These are phyloP conservation scores for Microtus ochrogaster DNA, from an alignment of 2,113 vertebrate genomes.

Conservation along the genomic window DNA sequence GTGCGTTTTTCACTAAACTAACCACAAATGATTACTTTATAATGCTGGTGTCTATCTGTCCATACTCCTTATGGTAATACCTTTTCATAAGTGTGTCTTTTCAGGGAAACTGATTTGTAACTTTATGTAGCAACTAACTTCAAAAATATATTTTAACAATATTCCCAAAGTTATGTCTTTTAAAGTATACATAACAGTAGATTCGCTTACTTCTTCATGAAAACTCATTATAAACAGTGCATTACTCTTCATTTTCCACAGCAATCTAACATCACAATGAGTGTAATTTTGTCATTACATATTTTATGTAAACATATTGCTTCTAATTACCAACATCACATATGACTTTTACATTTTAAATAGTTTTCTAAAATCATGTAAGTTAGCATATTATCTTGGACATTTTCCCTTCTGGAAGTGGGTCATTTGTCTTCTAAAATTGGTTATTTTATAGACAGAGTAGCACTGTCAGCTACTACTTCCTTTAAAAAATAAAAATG, in stretches of 20 bases:
- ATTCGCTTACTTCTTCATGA: not conserved
- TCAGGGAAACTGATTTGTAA: not conserved
- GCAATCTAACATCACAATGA: not conserved
- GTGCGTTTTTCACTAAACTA: not conserved
- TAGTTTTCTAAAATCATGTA: conserved; percentile 28
- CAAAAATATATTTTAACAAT: not conserved
- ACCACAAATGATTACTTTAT: not conserved
- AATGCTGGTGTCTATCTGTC: not conserved
- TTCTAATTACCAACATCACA: not conserved
- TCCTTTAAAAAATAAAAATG: conserved; percentile 9
- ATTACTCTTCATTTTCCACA: conserved; percentile 18
- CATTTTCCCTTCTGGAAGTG: not conserved
- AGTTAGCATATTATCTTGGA: conserved; percentile 38
- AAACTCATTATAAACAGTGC: not conserved
- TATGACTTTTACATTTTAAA: conserved; percentile 10
- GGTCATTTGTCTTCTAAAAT: conserved; percentile 40
- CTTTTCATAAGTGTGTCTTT: not conserved
- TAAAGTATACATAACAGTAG: not conserved
- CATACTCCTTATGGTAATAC: not conserved
- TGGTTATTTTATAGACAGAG: conserved; percentile 12
- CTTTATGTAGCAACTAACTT: conserved; percentile 13
- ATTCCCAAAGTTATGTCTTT: not conserved
- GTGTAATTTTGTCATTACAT: conserved; percentile 28
- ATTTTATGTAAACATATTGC: not conserved
- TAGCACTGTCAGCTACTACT: not conserved